Conservation (phyloP, 2,797 vertebrate genomes). For the Oreortyx pictus region DNA sequence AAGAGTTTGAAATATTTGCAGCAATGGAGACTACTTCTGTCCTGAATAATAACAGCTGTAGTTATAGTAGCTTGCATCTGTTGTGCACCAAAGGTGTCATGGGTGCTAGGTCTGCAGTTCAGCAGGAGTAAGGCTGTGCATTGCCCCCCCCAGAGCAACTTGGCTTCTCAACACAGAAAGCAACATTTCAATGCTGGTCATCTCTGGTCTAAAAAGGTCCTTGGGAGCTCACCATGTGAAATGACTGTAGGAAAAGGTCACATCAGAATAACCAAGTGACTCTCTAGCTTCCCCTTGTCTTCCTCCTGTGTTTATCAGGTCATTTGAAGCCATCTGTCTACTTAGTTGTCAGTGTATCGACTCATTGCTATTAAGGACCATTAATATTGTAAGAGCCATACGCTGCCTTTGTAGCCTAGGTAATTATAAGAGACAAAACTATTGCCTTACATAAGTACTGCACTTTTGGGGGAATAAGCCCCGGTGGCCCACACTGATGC, state of each 20-base stretch:
- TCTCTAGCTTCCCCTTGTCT: background rate
- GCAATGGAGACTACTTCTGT: background rate
- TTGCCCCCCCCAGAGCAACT: background rate
- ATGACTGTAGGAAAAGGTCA: background rate
- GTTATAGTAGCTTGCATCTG: background rate
- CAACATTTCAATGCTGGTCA: background rate
- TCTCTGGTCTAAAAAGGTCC: background rate
- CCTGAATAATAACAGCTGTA: background rate
- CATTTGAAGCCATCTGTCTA: constrained; percentile 5
- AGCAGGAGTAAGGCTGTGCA: background rate
- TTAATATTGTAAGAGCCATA: constrained; percentile 3
- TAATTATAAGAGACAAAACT: background rate
- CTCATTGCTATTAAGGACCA: constrained; percentile 10
- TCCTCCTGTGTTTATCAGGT: constrained; percentile 7
- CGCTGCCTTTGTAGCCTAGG: background rate
- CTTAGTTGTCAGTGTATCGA: background rate
- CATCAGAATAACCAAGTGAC: background rate
- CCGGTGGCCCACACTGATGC: accelerated
- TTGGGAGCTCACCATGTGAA: background rate
- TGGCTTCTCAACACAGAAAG: background rate
- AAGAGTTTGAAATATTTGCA: background rate
- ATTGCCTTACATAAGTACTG: background rate
- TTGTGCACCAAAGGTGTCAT: accelerated
- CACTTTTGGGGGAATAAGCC: background rate
- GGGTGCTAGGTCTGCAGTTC: background rate